Conservation (phyloP, 2,797 vertebrate genomes). For the Gymnopithys bicolor region DNA sequence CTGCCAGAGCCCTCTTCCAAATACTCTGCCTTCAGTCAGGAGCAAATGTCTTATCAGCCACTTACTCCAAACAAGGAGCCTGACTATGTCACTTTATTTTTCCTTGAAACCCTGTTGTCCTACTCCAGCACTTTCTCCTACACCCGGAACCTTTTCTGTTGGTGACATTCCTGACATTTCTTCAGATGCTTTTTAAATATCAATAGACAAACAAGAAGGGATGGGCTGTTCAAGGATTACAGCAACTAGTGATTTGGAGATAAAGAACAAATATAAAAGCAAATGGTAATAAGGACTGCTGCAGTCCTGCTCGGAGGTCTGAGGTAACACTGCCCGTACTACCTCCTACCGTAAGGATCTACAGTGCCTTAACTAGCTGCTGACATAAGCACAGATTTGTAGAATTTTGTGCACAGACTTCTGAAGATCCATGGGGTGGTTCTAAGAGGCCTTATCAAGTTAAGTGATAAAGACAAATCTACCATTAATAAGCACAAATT, state of each 20-base stretch:
- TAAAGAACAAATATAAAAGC: background rate
- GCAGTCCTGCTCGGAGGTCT: background rate
- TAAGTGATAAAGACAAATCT: background rate
- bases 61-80: background rate
- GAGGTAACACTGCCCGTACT: background rate
- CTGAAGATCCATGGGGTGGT: background rate
- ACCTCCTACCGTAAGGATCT: background rate
- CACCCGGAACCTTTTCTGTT: background rate
- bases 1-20: background rate
- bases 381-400: background rate
- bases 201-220: background rate
- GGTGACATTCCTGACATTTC: background rate
- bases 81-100: background rate
- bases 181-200: background rate
- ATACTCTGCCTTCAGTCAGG: background rate
- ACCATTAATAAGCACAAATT: background rate
- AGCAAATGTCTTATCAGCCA: background rate
- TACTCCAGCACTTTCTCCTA: background rate
- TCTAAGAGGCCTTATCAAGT: background rate
- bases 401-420: background rate
- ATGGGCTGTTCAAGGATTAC: background rate
- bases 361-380: background rate
- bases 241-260: background rate
- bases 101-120: background rate
- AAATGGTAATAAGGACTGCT: background rate